Evolutionary conservation across 2,797 vertebrate species (phyloP), one percentile per base, ranked within the genome.

Genomic region (Gastrophryne carolinensis): DNA sequence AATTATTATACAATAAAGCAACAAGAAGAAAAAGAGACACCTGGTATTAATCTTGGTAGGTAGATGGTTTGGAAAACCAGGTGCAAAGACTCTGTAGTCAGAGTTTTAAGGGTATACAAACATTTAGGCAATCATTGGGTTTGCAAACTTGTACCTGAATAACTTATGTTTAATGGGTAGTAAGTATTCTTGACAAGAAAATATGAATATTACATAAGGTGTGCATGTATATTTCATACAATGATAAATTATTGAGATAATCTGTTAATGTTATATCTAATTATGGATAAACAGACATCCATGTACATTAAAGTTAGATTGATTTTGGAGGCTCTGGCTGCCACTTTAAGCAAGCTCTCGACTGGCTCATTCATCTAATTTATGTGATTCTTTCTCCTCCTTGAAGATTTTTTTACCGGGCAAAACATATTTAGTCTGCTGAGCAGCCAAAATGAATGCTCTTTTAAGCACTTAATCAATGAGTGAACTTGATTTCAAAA

Each of bases 211-310:
- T 54, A 11, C 17, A 39, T 26, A 1, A 12, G 54, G 71, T 17
- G 78, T 79, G 64, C 69, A 52, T 24, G 4, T n/a, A 44, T 19
- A 67, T 68, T 73, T 56, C 63, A 54, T 10, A 32, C 26, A 17
- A 37, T 32, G 56, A 54, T 19, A 52, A 44, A 30, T 41, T 12
- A 26, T 69, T 26, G 24, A 35, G 32, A 50, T 8, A 61, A 44
- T n/a, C 23, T 52, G 44, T 49, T 62, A 62, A 62, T 50, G 8
- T 78, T 63, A 61, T 76, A 72, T 81, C 70, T 72, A 82, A 79
- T 76, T 64, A 75, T 73, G 81, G 81, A 84, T 73, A 84, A 30
- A 73, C 47, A 32, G 49, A 47, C 61, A 57, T 73, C 52, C 11
- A 57, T 44, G 72, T 65, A 39, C 72, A 65, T 73, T 64, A 73